Evolutionary conservation across 2,113 vertebrate genomes (phyloP).

Genomic region (Orthonyx spaldingii): DNA sequence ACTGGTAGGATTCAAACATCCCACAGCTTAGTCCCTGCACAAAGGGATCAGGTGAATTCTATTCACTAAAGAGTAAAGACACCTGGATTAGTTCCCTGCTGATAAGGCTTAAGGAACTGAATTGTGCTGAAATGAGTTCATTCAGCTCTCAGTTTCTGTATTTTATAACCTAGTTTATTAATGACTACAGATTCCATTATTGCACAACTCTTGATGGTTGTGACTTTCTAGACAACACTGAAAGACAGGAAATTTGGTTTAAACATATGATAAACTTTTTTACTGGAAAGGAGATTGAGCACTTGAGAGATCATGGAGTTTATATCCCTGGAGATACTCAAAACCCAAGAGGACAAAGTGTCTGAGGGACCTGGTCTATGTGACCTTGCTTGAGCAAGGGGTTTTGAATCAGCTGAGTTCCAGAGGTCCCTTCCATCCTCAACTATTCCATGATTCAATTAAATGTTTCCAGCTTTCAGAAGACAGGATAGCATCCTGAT

Average conservation of each 20-base stretch:
- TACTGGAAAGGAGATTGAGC: neutral
- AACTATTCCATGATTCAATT: rapidly evolving
- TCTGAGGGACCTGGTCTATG: neutral
- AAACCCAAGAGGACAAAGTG: neutral
- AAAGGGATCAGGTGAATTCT: neutral
- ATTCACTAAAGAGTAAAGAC: neutral
- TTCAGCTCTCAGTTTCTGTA: neutral
- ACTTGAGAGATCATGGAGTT: neutral
- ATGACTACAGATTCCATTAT: neutral
- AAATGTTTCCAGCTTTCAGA: neutral
- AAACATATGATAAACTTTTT: neutral
- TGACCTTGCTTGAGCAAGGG: neutral
- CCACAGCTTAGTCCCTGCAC: neutral
- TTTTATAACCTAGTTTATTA: neutral
- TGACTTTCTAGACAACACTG: neutral
- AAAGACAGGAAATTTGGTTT: neutral
- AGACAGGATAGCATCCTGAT: neutral
- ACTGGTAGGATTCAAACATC: neutral
- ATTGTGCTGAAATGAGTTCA: neutral
- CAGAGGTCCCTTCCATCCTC: neutral
- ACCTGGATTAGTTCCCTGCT: neutral
- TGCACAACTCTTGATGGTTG: neutral
- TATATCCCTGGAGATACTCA: neutral
- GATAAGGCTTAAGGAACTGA: neutral
- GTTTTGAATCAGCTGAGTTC: neutral